Conservation (phyloP, 2,113 vertebrate species). For the Onychorhynchus coronatus region DNA sequence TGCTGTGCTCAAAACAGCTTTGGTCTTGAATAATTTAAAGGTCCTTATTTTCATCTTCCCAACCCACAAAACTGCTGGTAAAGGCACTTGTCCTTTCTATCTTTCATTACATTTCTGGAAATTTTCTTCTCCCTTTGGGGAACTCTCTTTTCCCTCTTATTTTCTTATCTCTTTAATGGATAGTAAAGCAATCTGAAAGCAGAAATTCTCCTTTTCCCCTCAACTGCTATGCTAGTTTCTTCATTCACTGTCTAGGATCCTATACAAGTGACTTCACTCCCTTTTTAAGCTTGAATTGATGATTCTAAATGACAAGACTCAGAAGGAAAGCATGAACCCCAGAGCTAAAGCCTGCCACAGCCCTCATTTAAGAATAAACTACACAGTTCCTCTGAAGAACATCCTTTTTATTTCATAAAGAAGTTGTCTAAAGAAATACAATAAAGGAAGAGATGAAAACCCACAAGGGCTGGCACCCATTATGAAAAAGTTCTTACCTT, state of each 20-base stretch:
- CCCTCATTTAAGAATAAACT: background rate
- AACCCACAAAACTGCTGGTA: background rate
- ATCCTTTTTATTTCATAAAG: background rate
- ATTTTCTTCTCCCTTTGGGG: background rate
- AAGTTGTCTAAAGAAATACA: background rate
- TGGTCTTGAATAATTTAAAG: background rate
- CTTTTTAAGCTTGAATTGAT: background rate
- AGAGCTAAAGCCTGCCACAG: background rate
- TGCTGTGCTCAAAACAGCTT: background rate
- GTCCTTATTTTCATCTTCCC: background rate
- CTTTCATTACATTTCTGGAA: background rate
- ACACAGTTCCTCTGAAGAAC: background rate
- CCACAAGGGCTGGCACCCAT: background rate
- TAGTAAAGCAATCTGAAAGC: background rate
- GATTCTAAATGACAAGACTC: background rate
- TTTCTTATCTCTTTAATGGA: background rate
- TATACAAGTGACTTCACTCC: background rate
- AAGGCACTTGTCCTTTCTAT: background rate
- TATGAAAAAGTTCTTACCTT: slow-evolving; percentile 71
- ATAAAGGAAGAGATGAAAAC: background rate
- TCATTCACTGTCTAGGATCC: background rate
- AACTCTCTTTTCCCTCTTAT: background rate
- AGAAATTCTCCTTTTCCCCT: background rate
- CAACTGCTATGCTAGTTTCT: background rate
- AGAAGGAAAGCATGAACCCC: background rate